Evolutionary conservation across 1,140 invertebrate genomes (phyloP).

Genomic region (Ephestia elutella): DNA sequence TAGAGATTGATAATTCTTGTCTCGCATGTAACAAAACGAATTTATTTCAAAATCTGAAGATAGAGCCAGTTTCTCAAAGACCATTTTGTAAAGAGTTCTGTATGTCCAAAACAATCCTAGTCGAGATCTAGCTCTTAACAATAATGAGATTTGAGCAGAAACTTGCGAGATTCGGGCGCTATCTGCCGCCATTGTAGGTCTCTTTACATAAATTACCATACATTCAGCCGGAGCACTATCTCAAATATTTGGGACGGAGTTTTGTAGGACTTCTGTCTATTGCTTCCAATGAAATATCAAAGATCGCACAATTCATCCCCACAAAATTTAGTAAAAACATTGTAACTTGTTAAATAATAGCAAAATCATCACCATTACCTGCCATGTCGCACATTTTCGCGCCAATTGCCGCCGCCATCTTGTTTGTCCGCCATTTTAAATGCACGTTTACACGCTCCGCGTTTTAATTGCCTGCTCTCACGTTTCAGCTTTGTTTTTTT

Average conservation of each 20-base stretch:
- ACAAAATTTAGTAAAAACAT: no score
- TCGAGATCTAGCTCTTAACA: not conserved
- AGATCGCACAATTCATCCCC: no score
- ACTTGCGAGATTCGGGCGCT: not conserved
- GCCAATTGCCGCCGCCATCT: slow-evolving; percentile 1
- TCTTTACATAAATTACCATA: slow-evolving; percentile 3
- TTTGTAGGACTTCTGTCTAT: slow-evolving; percentile 1
- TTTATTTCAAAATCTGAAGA: no score
- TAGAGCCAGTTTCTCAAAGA: no score
- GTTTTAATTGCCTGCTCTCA: not conserved
- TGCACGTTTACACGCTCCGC: not conserved
- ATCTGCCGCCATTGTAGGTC: not conserved
- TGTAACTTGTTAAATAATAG: not conserved
- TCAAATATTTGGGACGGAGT: not conserved
- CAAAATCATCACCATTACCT: not conserved
- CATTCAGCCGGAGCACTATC: not conserved
- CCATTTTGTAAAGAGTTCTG: no score
- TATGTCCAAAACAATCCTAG: not conserved
- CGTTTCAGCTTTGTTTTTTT: not conserved
- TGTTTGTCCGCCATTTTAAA: slow-evolving; percentile 4
- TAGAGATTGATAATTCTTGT: no score
- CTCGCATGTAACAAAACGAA: no score
- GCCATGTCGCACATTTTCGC: not conserved
- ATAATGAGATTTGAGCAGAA: slow-evolving; percentile 1
- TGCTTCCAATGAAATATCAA: no score